These are phyloP conservation scores for Drosophila maculinotata DNA, from an alignment of 2,888 invertebrate species.

Conservation along the genomic window DNA sequence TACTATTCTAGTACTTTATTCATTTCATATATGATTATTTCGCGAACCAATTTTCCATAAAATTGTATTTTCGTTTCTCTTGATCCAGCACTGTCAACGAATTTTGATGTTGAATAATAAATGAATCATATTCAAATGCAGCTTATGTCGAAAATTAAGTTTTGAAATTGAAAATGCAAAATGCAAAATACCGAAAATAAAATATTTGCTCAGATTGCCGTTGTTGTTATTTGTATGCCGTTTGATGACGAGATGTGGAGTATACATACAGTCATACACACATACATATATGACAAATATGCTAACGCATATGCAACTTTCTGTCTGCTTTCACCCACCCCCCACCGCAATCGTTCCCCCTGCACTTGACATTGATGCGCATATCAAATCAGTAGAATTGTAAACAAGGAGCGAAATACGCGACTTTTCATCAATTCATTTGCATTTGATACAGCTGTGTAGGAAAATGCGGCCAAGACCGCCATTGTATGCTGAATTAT, in stretches of 20 bases:
- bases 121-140: conserved; percentile 5
- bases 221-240: conserved; percentile 4
- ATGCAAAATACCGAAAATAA: conserved; percentile 1
- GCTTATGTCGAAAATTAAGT: not conserved
- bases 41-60: not conserved
- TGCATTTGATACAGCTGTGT: conserved; percentile 63
- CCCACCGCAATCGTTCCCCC: not conserved
- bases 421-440: conserved; percentile 72
- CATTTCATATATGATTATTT: too few species aligned
- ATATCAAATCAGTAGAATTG: conserved; percentile 56
- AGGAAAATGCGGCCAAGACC: conserved; percentile 43
- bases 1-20: too few species aligned
- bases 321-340: not conserved
- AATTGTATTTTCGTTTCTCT: not conserved
- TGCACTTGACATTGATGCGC: conserved; percentile 62
- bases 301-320: conserved; percentile 17
- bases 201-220: conserved; percentile 4
- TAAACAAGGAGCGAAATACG: conserved; percentile 65
- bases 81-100: not conserved
- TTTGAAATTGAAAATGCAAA: conserved; percentile 11
- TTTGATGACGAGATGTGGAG: conserved; percentile 6
- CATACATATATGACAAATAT: conserved; percentile 11
- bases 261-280: not conserved
- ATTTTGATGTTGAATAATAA: not conserved
- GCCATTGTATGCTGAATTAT: conserved; percentile 70